Evolutionary conservation across 1,140 invertebrate species (phyloP), one percentile per base, ranked within the genome.

Genomic region (Achroia grisella): DNA sequence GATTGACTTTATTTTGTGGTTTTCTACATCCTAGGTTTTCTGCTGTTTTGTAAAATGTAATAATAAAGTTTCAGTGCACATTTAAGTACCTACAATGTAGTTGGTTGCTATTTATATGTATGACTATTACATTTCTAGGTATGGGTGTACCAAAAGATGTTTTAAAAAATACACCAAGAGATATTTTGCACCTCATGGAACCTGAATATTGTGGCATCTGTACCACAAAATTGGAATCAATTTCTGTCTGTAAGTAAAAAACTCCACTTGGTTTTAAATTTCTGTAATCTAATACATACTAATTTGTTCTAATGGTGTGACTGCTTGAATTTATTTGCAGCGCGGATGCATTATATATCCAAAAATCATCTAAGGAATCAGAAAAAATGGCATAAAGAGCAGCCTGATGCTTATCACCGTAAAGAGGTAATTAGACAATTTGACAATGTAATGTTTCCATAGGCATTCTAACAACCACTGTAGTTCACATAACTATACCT

Each of bases 331-430:
- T 66, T 59, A 36, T 53, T 74, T 76, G 11, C 71, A 80, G 76
- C 74, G 46, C 74, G 69, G 23, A 42, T 76, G 30, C 75, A 82
- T 63, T 82, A 79, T 49, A 51, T 58, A 44, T 74, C 68, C 14
- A 77, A 77, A 64, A 74, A 77, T 47, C 78, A 82, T 48, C 10
- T 51, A 33, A 79, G 71, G 52, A 74, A 64, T 49, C 63, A 67
- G 48, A 79, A 69, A 59, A 76, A 73, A 59, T 82, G 71, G 72
- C 34, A 70, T 34, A 32, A 47, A 27, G 58, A 63, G 47, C 47
- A 57, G 48, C 40, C 51, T 12, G 47, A 62, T 8, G 14, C 9
- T 31, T n/a, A 49, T 3, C 47, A 37, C 13, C 30, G 6, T 32
- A 65, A 59, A 50, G 55, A 74, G 68, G 72, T 76, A 69, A 70